Evolutionary conservation across 2,888 invertebrate species (phyloP).

Genomic region (Pardosa pseudoannulata): DNA sequence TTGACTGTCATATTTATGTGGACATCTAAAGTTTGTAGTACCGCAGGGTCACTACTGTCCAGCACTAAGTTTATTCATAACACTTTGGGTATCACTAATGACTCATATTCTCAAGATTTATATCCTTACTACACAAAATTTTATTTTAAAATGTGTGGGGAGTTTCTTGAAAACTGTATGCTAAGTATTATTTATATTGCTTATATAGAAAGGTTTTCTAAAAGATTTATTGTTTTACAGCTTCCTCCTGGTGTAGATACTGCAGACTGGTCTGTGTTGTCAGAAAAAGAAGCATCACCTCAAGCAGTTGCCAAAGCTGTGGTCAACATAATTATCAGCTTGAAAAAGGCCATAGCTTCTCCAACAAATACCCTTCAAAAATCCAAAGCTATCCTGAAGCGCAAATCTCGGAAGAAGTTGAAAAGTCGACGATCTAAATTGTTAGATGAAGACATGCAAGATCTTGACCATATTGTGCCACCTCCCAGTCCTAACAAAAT

Average conservation of each 20-base stretch:
- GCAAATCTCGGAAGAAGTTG: slow-evolving; percentile 53
- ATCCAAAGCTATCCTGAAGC: slow-evolving; percentile 30
- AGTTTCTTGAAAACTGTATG: no score
- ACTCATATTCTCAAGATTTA: no score
- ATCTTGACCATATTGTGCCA: slow-evolving; percentile 26
- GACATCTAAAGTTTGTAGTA: no score
- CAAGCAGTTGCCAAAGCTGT: slow-evolving; percentile 75
- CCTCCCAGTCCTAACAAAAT: not conserved
- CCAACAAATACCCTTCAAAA: slow-evolving; percentile 56
- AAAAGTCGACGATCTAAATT: slow-evolving; percentile 8
- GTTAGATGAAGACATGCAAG: slow-evolving; percentile 16
- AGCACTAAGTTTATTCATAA: no score
- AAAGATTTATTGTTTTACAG: slow-evolving; percentile 55
- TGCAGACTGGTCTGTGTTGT: slow-evolving; percentile 75
- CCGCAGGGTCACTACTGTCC: no score
- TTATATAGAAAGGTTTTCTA: no score
- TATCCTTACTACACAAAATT: no score
- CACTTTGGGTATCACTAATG: no score
- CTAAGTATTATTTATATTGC: no score
- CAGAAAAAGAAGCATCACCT: slow-evolving; percentile 72
- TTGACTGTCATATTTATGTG: no score
- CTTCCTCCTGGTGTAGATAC: slow-evolving; percentile 75
- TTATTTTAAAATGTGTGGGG: no score
- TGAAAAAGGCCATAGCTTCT: slow-evolving; percentile 67
- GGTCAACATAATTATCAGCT: slow-evolving; percentile 73